Base-by-base conservation (phyloP, 2,797 vertebrate genomes). In the Pseudochirops cupreus region DNA sequence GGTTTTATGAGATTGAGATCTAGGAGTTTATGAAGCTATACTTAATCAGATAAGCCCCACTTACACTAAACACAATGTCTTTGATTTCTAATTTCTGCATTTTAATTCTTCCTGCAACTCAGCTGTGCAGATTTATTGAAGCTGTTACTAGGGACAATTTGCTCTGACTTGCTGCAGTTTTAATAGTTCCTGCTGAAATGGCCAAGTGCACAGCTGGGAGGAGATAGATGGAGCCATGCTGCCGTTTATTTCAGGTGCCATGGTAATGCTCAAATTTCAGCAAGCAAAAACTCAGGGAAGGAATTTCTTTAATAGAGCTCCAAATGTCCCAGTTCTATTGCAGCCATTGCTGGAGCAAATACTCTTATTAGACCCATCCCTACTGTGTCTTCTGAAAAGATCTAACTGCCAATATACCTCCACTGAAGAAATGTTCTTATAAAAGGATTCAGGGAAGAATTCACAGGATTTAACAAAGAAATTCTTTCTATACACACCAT, bases 51-150 rank as follows among this genome's bases (percentile, higher is more conserved):
- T 95, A 95, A 97, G 21, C 94, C 92, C 95, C 62, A 97, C 87
- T 96, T 93, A 96, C 55, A 94, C 0, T 0, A 96, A 96, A 56
- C 28, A 92, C 74, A 92, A 87, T 89, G 90, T 31, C 31, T 97
- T 97, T 93, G 33, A 95, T 96, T 97, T 98, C 93, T 97, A 94
- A 95, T 94, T 96, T 97, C 92, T 97, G 93, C 90, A 94, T 95
- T 95, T 56, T 93, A 97, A 95, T 92, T 96, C 95, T 62, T 95
- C 94, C 92, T 89, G 54, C 90, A 97, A 82, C 54, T 96, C 82
- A 87, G 39, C 82, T 62, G 96, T 95, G 95, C 56, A 95, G 94
- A 97, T 94, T 96, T 95, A 96, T 91, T 94, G 92, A 96, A 97
- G 93, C 58, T 39, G 18, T 50, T 95, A 94, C n/a, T 93, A 92